A percentile compares a stretch with the other conserved stretches of the same genome.
Evolutionary conservation across 2,113 vertebrate species (phyloP).

Genomic region (Oreotragus oreotragus): DNA sequence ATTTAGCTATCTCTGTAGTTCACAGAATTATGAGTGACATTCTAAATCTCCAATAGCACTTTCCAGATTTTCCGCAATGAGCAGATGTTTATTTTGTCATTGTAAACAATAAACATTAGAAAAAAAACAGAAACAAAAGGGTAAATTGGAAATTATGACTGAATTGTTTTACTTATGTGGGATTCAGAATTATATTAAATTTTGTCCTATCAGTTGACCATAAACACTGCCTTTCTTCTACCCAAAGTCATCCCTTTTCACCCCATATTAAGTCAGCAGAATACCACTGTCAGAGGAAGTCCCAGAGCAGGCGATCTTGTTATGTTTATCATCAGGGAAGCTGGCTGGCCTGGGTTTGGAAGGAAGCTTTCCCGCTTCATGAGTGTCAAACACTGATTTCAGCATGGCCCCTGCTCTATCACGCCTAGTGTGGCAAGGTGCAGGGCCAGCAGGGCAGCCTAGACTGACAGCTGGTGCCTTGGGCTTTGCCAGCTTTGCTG

Average conservation of each 20-base stretch:
- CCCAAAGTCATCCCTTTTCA: background rate
- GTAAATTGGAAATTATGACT: background rate
- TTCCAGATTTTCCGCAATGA: background rate
- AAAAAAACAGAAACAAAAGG: background rate
- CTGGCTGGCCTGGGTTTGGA: background rate
- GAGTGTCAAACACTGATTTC: conserved; percentile 16
- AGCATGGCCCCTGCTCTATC: background rate
- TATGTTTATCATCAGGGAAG: background rate
- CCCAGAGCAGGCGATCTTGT: background rate
- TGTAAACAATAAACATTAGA: background rate
- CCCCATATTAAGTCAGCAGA: background rate
- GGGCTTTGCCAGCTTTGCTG: background rate
- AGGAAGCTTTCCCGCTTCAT: background rate
- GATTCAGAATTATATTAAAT: background rate
- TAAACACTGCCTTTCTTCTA: background rate
- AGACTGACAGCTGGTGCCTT: conserved; percentile 15
- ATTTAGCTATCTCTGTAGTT: background rate
- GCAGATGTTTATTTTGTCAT: background rate
- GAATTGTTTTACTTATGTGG: background rate
- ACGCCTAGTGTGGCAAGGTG: background rate
- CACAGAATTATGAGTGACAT: background rate
- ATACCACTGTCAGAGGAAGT: background rate
- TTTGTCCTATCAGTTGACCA: background rate
- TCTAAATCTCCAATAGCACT: background rate
- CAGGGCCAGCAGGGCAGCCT: background rate